Conservation (phyloP, 1,140 invertebrate genomes). For the Drosophila ohnishii region DNA sequence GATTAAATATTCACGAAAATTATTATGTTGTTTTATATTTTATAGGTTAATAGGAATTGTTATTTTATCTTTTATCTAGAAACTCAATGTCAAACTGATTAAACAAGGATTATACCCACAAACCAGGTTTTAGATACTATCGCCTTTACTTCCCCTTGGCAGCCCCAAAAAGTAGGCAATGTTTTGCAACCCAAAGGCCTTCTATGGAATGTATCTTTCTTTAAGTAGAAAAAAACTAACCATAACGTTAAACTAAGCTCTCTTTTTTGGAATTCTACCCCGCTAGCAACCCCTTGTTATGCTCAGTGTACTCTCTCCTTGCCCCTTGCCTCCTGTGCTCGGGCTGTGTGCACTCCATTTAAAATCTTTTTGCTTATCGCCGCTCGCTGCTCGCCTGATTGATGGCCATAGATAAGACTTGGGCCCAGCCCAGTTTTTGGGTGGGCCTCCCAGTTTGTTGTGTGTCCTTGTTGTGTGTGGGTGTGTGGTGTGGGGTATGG, state of each 20-base stretch:
- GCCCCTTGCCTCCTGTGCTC: slow-evolving; percentile 10
- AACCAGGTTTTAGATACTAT: background rate
- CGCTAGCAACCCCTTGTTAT: background rate
- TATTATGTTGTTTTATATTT: too few species aligned
- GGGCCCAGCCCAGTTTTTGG: slow-evolving; percentile 63
- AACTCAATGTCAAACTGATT: background rate
- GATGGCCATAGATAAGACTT: slow-evolving; percentile 82
- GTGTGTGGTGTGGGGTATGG: slow-evolving; percentile 9
- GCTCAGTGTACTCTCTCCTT: slow-evolving; percentile 6
- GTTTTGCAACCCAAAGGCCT: background rate
- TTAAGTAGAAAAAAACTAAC: background rate
- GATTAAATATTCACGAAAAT: too few species aligned
- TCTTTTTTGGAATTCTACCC: too few species aligned
- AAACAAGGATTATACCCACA: too few species aligned
- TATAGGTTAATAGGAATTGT: background rate
- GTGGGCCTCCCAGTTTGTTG: slow-evolving; percentile 33
- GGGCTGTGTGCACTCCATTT: slow-evolving; percentile 73
- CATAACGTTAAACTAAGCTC: background rate
- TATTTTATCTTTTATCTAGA: background rate
- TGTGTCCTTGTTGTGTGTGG: slow-evolving; percentile 42
- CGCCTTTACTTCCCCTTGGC: background rate
- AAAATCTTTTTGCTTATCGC: slow-evolving; percentile 83
- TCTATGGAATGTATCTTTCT: rapidly evolving
- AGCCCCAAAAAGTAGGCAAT: slow-evolving; percentile 2
- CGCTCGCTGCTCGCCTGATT: slow-evolving; percentile 81